Evolutionary conservation across 2,113 vertebrate genomes (phyloP), one percentile per base, ranked within the genome.

Genomic region (Engraulis encrasicolus): DNA sequence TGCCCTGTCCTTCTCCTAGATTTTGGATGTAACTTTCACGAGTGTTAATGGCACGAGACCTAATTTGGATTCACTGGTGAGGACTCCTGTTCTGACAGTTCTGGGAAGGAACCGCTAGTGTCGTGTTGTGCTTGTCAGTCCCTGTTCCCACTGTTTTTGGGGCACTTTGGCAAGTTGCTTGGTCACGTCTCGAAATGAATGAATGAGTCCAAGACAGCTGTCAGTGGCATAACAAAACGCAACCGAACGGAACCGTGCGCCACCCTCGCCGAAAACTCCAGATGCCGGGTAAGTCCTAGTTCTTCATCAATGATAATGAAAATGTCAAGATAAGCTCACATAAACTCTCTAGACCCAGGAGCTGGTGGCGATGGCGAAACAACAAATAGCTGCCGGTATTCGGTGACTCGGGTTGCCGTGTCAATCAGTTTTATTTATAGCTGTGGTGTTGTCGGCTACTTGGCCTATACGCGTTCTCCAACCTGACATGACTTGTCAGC

Each of bases 341-440:
- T 31, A 14, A 74, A 74, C 66, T 74, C 1, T 66, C n/a, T n/a
- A n/a, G n/a, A n/a, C n/a, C n/a, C n/a, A n/a, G n/a, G n/a, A n/a
- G n/a, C n/a, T n/a, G n/a, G n/a, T n/a, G n/a, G 31, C 27, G 18
- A 2, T 34, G 31, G n/a, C n/a, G n/a, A n/a, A n/a, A 34, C 66
- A 15, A 31, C 27, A 74, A 74, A n/a, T n/a, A n/a, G 66, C 66
- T 74, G 15, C 27, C 66, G 14, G n/a, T n/a, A 17, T 34, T 17
- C 12, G 17, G 66, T 12, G 66, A 34, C 66, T 74, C 66, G 34
- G 34, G 66, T 74, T 74, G 14, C 31, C 31, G 66, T 74, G 66
- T 74, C 27, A 74, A 74, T 74, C 66, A 74, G 66, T 74, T 74
- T 74, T 74, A 74, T 74, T 74, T 74, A 74, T 74, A 74, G 31